These are phyloP conservation scores for Penelope pileata DNA, from an alignment of 2,113 vertebrate species.

Conservation along the genomic window DNA sequence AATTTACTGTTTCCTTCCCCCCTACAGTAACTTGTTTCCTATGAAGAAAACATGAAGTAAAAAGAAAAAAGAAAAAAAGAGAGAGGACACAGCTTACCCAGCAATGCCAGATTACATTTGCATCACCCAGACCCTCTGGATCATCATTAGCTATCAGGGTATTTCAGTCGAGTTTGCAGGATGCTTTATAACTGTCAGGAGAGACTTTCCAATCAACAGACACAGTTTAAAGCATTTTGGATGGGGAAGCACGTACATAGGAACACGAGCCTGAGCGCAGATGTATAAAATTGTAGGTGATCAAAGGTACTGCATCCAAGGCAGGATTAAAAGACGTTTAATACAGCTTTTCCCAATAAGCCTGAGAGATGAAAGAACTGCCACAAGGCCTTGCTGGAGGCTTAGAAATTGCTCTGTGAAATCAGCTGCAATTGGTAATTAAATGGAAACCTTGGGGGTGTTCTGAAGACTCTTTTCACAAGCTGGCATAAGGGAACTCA, in stretches of 20 bases:
- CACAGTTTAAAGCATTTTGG: constrained; percentile 59
- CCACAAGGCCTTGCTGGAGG: constrained; percentile 69
- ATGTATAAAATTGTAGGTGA: constrained; percentile 67
- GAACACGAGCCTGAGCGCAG: constrained; percentile 25
- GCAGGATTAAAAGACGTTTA: constrained; percentile 72
- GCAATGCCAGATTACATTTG: neutral
- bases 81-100: neutral
- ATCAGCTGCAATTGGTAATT: constrained; percentile 71
- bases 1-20: neutral
- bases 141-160: neutral
- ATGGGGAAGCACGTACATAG: neutral
- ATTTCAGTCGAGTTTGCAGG: constrained; percentile 5
- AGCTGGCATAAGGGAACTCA: constrained; percentile 33
- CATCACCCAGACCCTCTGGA: neutral
- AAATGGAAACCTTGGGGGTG: constrained; percentile 65
- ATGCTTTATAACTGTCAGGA: neutral
- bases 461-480: constrained; percentile 43
- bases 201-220: constrained; percentile 28
- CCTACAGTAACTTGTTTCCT: neutral
- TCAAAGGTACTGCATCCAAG: constrained; percentile 68
- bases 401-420: constrained; percentile 70
- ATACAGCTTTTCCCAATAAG: constrained; percentile 74
- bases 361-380: constrained; percentile 71
- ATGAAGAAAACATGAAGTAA: neutral
- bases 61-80: neutral